These are phyloP conservation scores for Garrulus glandarius DNA, from an alignment of 2,797 vertebrate genomes.

Conservation along the genomic window DNA sequence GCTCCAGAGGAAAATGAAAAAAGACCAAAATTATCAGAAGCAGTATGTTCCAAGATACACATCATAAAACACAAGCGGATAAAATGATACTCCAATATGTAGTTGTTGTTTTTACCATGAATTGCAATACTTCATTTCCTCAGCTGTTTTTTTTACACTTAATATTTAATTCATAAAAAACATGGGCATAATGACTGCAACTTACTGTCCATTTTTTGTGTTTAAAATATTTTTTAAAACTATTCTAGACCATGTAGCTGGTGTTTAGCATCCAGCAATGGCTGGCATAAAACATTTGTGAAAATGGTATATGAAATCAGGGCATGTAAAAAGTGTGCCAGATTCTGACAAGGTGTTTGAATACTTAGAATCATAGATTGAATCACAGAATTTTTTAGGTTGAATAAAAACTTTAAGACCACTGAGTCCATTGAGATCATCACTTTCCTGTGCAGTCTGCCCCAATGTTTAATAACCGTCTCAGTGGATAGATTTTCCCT, in stretches of 20 bases:
- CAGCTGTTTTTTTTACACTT: not conserved
- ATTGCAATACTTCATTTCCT: not conserved
- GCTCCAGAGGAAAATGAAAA: not conserved
- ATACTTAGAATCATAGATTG: not conserved
- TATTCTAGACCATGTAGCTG: not conserved
- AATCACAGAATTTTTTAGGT: not conserved
- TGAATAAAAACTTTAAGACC: not conserved
- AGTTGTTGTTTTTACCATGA: not conserved
- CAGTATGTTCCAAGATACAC: not conserved
- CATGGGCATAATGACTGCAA: not conserved
- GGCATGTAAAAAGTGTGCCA: rapidly evolving
- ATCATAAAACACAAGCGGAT: not conserved
- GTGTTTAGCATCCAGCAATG: not conserved
- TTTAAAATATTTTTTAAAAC: not conserved
- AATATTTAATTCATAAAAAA: not conserved
- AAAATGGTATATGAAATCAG: not conserved
- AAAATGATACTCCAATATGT: not conserved
- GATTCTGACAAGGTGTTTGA: not conserved
- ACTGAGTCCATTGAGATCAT: too few relatives aligned
- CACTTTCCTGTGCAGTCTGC: not conserved
- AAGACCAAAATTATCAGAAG: not conserved
- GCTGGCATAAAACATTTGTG: not conserved
- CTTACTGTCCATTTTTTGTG: not conserved
- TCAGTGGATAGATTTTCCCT: rapidly evolving
- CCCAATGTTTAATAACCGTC: rapidly evolving